Percentiles rank a stretch among this genome's conserved stretches.
These are phyloP conservation scores for Otolemur crassicaudatus DNA, from an alignment of 2,797 vertebrate genomes.

Conservation along the genomic window DNA sequence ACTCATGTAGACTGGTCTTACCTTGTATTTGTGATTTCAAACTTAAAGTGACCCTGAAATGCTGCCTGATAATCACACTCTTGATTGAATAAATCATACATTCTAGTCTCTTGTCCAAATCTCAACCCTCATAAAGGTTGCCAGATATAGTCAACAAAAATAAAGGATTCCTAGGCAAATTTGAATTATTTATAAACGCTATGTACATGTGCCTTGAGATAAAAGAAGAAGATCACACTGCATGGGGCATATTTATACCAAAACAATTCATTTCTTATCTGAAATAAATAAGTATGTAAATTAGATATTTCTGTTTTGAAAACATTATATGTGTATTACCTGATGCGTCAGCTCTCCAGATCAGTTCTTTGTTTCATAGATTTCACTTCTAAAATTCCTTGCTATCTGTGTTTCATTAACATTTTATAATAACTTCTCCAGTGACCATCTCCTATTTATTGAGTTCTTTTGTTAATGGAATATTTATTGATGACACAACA, in stretches of 20 bases:
- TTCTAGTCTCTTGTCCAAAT: slow-evolving; percentile 13
- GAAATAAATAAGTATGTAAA: background rate
- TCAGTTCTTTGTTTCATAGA: background rate
- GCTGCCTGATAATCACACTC: background rate
- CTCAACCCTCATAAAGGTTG: background rate
- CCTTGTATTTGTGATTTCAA: background rate
- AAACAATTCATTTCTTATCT: background rate
- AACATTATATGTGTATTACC: background rate
- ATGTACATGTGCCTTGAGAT: background rate
- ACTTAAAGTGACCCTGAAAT: background rate
- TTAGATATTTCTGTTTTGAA: background rate
- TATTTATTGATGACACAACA: background rate
- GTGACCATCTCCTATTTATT: background rate
- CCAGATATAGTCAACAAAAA: background rate
- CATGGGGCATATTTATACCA: background rate
- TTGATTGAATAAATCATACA: background rate
- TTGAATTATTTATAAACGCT: slow-evolving; percentile 4
- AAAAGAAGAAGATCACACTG: background rate
- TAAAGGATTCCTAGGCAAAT: background rate
- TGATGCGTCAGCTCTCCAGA: background rate
- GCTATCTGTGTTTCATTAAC: background rate
- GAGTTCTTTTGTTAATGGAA: background rate
- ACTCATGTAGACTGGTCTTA: background rate
- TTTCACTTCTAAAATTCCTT: slow-evolving; percentile 4
- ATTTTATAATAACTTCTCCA: background rate